Conservation (phyloP, 2,113 vertebrate genomes). For the Amblyornis subalaris region DNA sequence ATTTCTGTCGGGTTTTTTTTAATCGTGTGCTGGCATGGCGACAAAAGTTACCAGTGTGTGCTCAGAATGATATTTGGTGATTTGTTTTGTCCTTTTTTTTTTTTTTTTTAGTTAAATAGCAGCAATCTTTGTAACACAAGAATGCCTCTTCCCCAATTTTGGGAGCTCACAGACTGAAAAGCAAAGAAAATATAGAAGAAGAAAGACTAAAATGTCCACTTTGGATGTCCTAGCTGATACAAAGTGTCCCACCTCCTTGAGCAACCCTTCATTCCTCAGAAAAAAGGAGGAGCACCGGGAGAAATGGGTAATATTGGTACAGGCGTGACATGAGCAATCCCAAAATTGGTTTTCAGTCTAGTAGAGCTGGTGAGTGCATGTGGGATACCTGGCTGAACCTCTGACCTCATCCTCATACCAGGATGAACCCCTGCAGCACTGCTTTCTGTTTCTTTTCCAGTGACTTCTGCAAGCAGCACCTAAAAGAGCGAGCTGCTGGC, state of each 20-base stretch:
- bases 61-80: neutral
- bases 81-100: neutral
- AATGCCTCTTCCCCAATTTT: neutral
- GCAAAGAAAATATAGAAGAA: neutral
- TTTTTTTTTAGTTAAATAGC: neutral
- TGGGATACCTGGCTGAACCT: neutral
- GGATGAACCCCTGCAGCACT: neutral
- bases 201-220: neutral
- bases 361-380: neutral
- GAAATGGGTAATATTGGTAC: accelerated
- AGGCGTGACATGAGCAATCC: neutral
- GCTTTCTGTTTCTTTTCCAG: neutral
- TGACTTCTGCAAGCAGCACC: neutral
- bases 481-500: neutral
- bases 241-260: neutral
- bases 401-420: neutral
- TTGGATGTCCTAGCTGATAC: neutral
- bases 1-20: neutral
- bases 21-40: neutral
- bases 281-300: accelerated
- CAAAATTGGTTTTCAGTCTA: neutral
- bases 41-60: neutral
- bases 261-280: neutral
- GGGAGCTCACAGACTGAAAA: neutral
- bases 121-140: neutral